Evolutionary conservation across 2,113 vertebrate species (phyloP).

Genomic region (Redunca redunca): DNA sequence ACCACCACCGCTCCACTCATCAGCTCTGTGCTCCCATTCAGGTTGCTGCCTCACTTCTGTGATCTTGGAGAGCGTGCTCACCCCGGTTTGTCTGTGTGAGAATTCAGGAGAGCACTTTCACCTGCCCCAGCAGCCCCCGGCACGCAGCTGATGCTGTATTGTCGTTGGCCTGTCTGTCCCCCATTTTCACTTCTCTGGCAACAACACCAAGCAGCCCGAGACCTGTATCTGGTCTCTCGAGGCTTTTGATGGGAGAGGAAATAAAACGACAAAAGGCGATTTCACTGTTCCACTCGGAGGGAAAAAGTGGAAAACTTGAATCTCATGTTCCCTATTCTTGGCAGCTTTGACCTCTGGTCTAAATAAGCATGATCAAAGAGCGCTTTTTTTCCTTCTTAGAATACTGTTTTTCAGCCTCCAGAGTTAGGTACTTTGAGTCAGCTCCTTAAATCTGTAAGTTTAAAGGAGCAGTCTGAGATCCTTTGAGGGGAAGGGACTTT

Average conservation of each 20-base stretch:
- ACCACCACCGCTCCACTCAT: not conserved
- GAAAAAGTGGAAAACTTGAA: not conserved
- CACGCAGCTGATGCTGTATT: not conserved
- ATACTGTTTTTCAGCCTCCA: not conserved
- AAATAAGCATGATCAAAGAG: not conserved
- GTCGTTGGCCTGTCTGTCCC: accelerated
- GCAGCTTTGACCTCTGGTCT: not conserved
- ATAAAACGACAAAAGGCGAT: not conserved
- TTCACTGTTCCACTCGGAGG: not conserved
- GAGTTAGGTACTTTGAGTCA: not conserved
- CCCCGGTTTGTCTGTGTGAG: not conserved
- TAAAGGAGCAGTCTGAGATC: not conserved
- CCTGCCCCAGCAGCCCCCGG: not conserved
- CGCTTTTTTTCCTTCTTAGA: not conserved
- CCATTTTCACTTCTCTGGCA: not conserved
- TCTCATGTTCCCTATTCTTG: not conserved
- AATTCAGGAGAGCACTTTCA: not conserved
- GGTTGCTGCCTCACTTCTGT: not conserved
- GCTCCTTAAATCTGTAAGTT: not conserved
- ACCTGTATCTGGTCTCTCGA: not conserved
- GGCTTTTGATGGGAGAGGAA: not conserved
- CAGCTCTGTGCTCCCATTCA: not conserved
- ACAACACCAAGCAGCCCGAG: not conserved
- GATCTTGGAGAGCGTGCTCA: not conserved
- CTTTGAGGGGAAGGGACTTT: not conserved